A percentile compares a stretch with the other conserved stretches of the same genome.
These are phyloP conservation scores for Rhopalosiphum maidis DNA, from an alignment of 1,140 invertebrate genomes.

Conservation along the genomic window DNA sequence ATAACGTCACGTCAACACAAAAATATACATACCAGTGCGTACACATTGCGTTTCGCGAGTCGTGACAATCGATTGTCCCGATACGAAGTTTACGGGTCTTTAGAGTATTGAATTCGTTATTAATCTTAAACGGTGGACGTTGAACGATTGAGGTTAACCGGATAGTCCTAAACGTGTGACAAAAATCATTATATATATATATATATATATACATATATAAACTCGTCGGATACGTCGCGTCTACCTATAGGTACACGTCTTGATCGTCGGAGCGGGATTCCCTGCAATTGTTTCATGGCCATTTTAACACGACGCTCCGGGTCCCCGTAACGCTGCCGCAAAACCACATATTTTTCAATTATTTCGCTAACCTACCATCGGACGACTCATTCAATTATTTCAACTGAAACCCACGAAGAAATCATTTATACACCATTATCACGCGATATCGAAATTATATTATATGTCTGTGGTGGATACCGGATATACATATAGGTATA, in stretches of 20 bases:
- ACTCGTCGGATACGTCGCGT: too few species aligned
- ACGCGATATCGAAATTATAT: background rate
- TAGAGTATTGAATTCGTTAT: background rate
- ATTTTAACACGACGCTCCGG: background rate
- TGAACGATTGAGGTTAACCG: slow-evolving; percentile 15
- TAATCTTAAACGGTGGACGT: background rate
- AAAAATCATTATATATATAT: background rate
- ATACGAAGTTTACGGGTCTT: background rate
- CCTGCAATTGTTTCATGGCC: slow-evolving; percentile 3
- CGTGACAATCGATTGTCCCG: background rate
- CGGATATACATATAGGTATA: background rate
- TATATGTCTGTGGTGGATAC: background rate
- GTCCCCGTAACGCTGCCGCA: background rate
- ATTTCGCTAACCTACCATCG: background rate
- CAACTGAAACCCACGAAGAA: background rate
- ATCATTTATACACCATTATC: background rate
- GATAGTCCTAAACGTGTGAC: background rate
- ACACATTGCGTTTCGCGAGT: background rate
- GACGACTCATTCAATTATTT: slow-evolving; percentile 15
- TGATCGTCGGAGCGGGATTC: background rate
- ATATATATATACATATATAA: too few species aligned
- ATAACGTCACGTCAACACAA: background rate
- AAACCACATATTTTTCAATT: slow-evolving; percentile 13
- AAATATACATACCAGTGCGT: slow-evolving; percentile 1
- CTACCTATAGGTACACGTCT: too few species aligned